Evolutionary conservation across 2,888 invertebrate genomes (phyloP).

Genomic region (Dastarcus helophoroides): DNA sequence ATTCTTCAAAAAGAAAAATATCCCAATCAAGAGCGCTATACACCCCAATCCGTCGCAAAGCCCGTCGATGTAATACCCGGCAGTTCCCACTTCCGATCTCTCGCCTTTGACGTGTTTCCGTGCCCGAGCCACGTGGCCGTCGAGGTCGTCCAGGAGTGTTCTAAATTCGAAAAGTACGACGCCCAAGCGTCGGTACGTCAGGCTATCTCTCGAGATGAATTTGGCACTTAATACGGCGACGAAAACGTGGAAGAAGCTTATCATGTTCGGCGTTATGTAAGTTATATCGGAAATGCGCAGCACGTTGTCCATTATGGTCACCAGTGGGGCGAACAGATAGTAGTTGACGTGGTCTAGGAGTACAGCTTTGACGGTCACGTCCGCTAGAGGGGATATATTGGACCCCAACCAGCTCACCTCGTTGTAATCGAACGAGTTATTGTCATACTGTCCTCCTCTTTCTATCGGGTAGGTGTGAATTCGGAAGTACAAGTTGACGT

Average conservation of each 20-base stretch:
- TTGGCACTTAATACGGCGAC: conserved; percentile 65
- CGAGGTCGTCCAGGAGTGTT: conserved; percentile 74
- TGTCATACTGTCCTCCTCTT: conserved; percentile 35
- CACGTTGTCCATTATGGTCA: conserved; percentile 58
- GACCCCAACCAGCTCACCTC: conserved; percentile 47
- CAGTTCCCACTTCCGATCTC: conserved; percentile 65
- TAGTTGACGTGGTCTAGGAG: conserved; percentile 76
- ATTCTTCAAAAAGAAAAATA: conserved; percentile 55
- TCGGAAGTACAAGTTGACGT: conserved; percentile 56
- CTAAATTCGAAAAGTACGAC: conserved; percentile 69
- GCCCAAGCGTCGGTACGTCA: conserved; percentile 59
- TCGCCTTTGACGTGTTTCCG: conserved; percentile 65
- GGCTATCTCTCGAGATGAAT: conserved; percentile 58
- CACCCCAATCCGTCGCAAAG: conserved; percentile 71
- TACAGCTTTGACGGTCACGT: conserved; percentile 72
- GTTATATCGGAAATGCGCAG: conserved; percentile 35
- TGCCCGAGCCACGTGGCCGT: conserved; percentile 74
- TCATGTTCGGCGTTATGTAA: conserved; percentile 70
- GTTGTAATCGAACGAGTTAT: conserved; percentile 36
- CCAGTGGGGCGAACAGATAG: conserved; percentile 69
- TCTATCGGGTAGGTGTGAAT: conserved; percentile 58
- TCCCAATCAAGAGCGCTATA: conserved; percentile 57
- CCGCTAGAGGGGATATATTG: conserved; percentile 32
- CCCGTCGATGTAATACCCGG: conserved; percentile 75
- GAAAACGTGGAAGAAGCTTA: conserved; percentile 68